Evolutionary conservation across 37 sponge, comb jelly and placozoan species (phyloP).

Genomic region (Agelas oroides): DNA sequence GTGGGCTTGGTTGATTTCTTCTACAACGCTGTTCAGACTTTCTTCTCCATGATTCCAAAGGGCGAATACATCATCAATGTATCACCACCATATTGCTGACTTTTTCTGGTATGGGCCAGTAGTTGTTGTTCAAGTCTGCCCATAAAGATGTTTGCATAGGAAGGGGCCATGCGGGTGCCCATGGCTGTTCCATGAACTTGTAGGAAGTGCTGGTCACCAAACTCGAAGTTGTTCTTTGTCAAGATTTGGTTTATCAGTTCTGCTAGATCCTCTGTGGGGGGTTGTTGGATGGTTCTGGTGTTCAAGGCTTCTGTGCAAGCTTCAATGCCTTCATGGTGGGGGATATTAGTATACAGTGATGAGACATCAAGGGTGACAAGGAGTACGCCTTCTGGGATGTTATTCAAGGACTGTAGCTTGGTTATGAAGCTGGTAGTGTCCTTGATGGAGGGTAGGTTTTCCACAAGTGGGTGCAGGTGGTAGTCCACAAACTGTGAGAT

Average conservation of each 20-base stretch:
- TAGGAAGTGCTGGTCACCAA: slow-evolving; percentile 24
- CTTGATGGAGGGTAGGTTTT: neutral
- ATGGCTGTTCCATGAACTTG: slow-evolving; percentile 46
- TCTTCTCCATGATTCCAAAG: slow-evolving; percentile 33
- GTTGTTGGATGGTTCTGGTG: neutral
- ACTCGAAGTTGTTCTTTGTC: slow-evolving; percentile 33
- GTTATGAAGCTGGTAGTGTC: slow-evolving; percentile 16
- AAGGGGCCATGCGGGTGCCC: slow-evolving; percentile 47
- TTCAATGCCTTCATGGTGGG: slow-evolving; percentile 28
- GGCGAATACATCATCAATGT: slow-evolving; percentile 39
- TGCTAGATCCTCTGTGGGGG: neutral
- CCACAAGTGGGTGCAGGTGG: neutral
- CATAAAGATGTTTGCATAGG: slow-evolving; percentile 50
- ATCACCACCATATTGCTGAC: slow-evolving; percentile 23
- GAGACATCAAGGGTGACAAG: slow-evolving; percentile 30
- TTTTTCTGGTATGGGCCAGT: neutral
- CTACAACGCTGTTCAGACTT: neutral
- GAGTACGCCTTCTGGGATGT: neutral
- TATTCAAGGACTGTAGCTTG: neutral
- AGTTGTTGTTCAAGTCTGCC: slow-evolving; percentile 18
- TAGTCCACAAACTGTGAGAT: slow-evolving; percentile 12
- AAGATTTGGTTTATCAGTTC: slow-evolving; percentile 15
- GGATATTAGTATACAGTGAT: slow-evolving; percentile 47
- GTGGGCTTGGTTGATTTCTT: slow-evolving; percentile 3
- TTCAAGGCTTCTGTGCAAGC: slow-evolving; percentile 1